Evolutionary conservation across 2,888 invertebrate species (phyloP).

Genomic region (Dioctria linearis): DNA sequence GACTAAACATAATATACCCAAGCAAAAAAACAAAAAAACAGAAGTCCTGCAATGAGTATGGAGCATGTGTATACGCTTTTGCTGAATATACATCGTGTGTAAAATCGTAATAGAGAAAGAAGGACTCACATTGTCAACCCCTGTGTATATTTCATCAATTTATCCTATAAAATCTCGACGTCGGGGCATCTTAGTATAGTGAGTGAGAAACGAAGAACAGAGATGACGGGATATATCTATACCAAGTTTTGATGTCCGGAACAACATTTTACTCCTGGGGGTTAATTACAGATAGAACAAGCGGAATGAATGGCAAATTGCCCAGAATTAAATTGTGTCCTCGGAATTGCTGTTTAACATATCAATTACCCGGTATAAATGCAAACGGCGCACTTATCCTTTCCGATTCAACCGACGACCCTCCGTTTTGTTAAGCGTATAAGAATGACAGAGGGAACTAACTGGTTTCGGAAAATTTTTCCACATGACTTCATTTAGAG

Average conservation of each 20-base stretch:
- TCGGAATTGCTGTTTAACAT: constrained; percentile 52
- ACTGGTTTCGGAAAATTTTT: constrained; percentile 27
- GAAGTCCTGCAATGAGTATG: not conserved
- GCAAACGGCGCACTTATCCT: constrained; percentile 9
- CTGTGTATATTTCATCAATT: constrained; percentile 14
- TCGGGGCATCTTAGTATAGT: not conserved
- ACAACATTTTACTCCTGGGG: constrained; percentile 31
- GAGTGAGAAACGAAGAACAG: constrained; percentile 27
- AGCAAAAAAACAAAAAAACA: not conserved
- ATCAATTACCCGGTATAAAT: constrained; percentile 45
- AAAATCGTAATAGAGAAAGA: no score
- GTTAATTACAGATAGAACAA: constrained; percentile 52
- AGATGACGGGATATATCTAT: constrained; percentile 33
- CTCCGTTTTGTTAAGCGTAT: not conserved
- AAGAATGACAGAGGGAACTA: constrained; percentile 11
- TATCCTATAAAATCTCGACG: not conserved
- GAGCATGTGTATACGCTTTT: constrained; percentile 38
- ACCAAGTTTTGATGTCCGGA: not conserved
- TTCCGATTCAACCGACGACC: constrained; percentile 9
- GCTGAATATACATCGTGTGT: constrained; percentile 13
- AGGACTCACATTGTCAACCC: constrained; percentile 13
- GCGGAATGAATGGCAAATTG: constrained; percentile 50
- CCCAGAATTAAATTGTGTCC: constrained; percentile 50
- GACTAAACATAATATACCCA: not conserved
- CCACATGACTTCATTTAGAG: constrained; percentile 36